Base-by-base conservation (phyloP, 2,113 vertebrate species). In the Sminthopsis crassicaudata region DNA sequence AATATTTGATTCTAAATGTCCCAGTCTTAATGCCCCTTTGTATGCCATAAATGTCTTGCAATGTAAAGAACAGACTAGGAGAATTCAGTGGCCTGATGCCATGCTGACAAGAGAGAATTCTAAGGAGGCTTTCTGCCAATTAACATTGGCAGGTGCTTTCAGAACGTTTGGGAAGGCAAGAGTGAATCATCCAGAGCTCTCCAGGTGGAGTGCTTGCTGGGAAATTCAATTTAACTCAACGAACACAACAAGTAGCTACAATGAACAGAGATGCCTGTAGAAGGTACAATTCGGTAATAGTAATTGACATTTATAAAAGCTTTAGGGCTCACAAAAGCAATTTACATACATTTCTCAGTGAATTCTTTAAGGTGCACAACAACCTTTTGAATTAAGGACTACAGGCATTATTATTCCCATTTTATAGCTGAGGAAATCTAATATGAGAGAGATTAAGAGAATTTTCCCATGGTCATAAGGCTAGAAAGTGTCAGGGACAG, bases 401-500 rank as follows among this genome's bases (percentile, higher is more conserved):
- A 84, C 67, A 84, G 67, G n/a, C n/a, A 84, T 84, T 84, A 76
- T 67, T 0, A 7, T 42, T 14, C 42, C 55, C 26, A 36, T 11
- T 51, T 53, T 54, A 24, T 22, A 46, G 60, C n/a, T 50, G 76
- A 92, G 89, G 54, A 76, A 54, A 24, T 51, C 2, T 0, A 10
- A 2, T 4, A 53, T 88, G 46, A 25, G 46, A n/a, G 54, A 36
- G 52, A 46, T 0, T 84, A 16, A 46, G 50, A 36, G 16, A 0
- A 0, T 7, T 16, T n/a, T 48, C 48, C 46, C 4, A 0, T 3
- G 11, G 53, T 4, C 91, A 93, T 84, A 50, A 25, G 46, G 24
- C 19, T 48, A 0, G 30, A 53, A 46, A n/a, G 76, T 7, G 22
- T 22, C 1, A 0, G 57, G 16, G 60, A 50, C 30, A 23, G 1